Evolutionary conservation across 2,113 vertebrate species (phyloP), one percentile per base, ranked within the genome.

Genomic region (Erpornis zantholeuca): DNA sequence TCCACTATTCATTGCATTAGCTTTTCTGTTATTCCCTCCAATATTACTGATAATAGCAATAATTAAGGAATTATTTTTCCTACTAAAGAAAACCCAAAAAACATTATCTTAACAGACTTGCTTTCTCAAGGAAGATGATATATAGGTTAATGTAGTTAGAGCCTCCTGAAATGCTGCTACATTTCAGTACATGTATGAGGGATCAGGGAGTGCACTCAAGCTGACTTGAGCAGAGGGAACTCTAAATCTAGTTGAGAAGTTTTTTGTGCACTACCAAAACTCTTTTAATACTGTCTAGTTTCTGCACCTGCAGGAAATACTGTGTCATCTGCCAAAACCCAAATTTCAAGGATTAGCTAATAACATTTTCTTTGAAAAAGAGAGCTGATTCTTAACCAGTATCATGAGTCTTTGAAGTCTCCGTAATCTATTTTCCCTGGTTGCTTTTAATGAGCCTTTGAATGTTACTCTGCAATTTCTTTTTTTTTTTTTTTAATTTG

Each of bases 311-410:
- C 94, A 96, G 96, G 93, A 97, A 96, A 88, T 71, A 90, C 57
- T 88, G n/a, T 92, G 88, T 93, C 93, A 94, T 95, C 94, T 93
- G 94, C 96, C 96, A 97, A 92, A 96, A 15, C 25, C n/a, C 80
- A 93, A 92, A 93, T 96, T 95, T 96, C 91, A 96, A 96, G 92
- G 94, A 96, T 97, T 97, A 97, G 93, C 90, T 96, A 96, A 97
- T 88, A 96, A 95, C 50, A 82, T 90, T 94, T 93, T 90, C 88
- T 95, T 96, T 96, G 96, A 97, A 95, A 96, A 95, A 86, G 80
- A 82, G 90, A 88, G 92, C 69, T 92, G 90, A 95, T 96, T 95
- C 90, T 94, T 93, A 97, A 93, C 94, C 96, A 90, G 86, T 36
- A 94, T 80, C 1, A 0, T 79, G 36, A 88, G 90, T n/a, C 96